A percentile compares a stretch with the other conserved stretches of the same genome.
These are phyloP conservation scores for Tillus elongatus DNA, from an alignment of 2,888 invertebrate species.

Conservation along the genomic window DNA sequence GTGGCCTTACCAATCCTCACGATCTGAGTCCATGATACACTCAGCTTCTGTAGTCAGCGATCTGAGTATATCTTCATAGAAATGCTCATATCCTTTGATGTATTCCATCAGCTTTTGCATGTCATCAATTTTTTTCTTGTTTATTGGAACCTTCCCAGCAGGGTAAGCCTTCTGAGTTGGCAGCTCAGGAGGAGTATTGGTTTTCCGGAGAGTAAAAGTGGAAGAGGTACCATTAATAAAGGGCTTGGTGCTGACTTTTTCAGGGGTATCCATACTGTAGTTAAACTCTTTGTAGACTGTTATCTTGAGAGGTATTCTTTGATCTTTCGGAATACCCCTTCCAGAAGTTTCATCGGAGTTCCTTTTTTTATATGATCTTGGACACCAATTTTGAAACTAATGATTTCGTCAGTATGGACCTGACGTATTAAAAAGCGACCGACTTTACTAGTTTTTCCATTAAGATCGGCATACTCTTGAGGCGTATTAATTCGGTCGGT, in stretches of 20 bases:
- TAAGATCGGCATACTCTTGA: too few relatives aligned
- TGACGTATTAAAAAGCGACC: too few relatives aligned
- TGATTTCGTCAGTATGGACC: too few relatives aligned
- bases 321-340: too few relatives aligned
- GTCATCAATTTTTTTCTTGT: conserved; percentile 3
- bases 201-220: conserved; percentile 2
- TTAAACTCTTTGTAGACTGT: too few relatives aligned
- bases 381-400: too few relatives aligned
- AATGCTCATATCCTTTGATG: neutral
- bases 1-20: conserved; percentile 2
- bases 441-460: too few relatives aligned
- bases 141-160: conserved; percentile 4
- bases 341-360: too few relatives aligned
- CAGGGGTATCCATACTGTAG: too few relatives aligned
- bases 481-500: too few relatives aligned
- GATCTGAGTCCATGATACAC: neutral
- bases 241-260: neutral
- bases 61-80: neutral
- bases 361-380: too few relatives aligned
- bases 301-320: too few relatives aligned
- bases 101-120: neutral
- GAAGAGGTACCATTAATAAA: conserved; percentile 1
- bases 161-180: conserved; percentile 1
- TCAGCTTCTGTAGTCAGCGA: neutral
- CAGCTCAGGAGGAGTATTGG: conserved; percentile 2